Conservation (phyloP, 2,113 vertebrate species). For the Pteronura brasiliensis region DNA sequence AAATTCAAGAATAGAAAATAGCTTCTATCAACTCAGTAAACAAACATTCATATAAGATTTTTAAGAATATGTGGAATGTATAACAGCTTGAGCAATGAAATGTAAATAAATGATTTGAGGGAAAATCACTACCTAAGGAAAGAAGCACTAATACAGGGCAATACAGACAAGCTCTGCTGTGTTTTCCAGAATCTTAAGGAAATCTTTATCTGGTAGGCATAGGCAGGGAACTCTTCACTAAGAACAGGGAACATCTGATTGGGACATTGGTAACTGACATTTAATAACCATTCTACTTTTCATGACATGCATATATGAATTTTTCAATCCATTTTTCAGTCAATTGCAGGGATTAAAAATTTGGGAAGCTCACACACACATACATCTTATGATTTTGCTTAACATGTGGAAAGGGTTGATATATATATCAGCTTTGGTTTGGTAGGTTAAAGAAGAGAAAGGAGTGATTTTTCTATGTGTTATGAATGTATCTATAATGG, state of each 20-base stretch:
- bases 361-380: neutral
- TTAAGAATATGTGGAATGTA: neutral
- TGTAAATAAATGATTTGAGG: neutral
- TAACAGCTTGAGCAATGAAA: neutral
- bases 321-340: neutral
- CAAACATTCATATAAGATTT: neutral
- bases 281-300: neutral
- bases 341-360: neutral
- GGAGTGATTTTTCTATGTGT: neutral
- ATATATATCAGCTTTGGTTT: neutral
- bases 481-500: too few relatives aligned
- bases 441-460: too few relatives aligned
- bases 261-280: neutral
- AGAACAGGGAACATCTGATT: neutral
- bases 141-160: neutral
- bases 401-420: rapidly evolving
- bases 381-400: neutral
- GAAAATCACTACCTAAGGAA: neutral
- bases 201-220: neutral
- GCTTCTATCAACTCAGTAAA: neutral
- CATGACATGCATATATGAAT: neutral
- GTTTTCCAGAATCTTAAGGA: neutral
- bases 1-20: neutral
- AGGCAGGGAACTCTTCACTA: neutral
- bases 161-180: neutral